Conservation (phyloP, 2,888 invertebrate genomes). For the Sarcophaga caerulescens region DNA sequence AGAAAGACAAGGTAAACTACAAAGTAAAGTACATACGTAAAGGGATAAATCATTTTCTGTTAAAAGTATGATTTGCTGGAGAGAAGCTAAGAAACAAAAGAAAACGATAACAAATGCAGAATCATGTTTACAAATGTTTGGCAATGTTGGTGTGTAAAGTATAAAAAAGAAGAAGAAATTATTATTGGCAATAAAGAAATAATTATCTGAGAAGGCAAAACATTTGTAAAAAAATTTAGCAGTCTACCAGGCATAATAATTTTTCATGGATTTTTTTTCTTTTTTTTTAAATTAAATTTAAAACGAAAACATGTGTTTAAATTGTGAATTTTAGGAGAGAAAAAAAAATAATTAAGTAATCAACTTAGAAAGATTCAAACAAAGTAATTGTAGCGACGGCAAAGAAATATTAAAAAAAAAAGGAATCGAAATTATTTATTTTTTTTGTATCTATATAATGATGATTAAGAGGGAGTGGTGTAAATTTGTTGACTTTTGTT, state of each 20-base stretch:
- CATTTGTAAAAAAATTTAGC: conserved; percentile 18
- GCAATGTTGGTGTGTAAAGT: neutral
- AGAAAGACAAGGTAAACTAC: conserved; percentile 6
- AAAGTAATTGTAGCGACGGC: conserved; percentile 31
- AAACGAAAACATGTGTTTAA: neutral
- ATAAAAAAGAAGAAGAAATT: conserved; percentile 12
- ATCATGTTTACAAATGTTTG: neutral
- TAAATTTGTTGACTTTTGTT: conserved; percentile 25
- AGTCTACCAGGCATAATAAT: conserved; percentile 47
- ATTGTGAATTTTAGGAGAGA: neutral
- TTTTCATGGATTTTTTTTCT: neutral
- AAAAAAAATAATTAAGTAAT: neutral
- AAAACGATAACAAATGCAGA: conserved; percentile 15
- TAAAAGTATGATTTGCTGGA: conserved; percentile 1
- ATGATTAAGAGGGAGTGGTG: conserved; percentile 42
- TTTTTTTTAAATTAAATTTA: neutral
- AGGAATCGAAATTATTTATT: neutral
- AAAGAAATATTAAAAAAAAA: conserved; percentile 38
- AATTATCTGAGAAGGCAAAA: neutral
- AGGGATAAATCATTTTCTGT: conserved; percentile 15
- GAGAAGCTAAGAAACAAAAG: neutral
- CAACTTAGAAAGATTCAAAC: neutral
- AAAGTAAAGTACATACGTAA: conserved; percentile 37
- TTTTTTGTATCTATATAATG: neutral
- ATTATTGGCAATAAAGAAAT: neutral